These are phyloP conservation scores for Pontoporia blainvillei DNA, from an alignment of 2,113 vertebrate species.

Conservation along the genomic window DNA sequence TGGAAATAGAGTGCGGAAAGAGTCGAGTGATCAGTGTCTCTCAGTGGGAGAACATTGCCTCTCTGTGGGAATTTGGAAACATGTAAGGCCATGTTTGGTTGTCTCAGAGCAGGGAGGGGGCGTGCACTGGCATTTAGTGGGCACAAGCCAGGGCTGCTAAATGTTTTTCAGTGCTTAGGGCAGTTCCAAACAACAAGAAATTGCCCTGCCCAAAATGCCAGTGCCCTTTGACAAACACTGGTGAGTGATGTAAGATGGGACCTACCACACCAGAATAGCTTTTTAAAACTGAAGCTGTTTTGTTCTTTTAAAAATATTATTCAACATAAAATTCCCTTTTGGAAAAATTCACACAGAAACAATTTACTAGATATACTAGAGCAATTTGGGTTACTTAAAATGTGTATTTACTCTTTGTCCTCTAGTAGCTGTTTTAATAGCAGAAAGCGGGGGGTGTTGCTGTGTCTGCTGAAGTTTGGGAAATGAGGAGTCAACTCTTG, in stretches of 20 bases:
- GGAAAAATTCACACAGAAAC: neutral
- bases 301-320: neutral
- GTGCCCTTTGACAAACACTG: neutral
- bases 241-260: neutral
- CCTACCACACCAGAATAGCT: neutral
- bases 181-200: neutral
- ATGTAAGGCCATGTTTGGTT: neutral
- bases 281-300: constrained; percentile 16
- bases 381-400: neutral
- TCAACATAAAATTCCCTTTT: neutral
- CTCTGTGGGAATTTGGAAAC: constrained; percentile 1
- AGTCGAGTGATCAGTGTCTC: neutral
- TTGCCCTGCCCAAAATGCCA: neutral
- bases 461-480: neutral
- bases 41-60: neutral
- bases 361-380: neutral
- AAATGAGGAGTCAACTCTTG: neutral
- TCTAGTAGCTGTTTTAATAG: neutral
- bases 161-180: constrained; percentile 2
- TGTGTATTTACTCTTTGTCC: neutral
- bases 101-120: neutral
- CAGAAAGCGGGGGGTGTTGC: neutral
- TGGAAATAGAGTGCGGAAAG: neutral
- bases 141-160: neutral
- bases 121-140: neutral